phyloP scores from a whole-genome alignment of 2,797 vertebrate genomes.

The Balearica regulorum region DNA sequence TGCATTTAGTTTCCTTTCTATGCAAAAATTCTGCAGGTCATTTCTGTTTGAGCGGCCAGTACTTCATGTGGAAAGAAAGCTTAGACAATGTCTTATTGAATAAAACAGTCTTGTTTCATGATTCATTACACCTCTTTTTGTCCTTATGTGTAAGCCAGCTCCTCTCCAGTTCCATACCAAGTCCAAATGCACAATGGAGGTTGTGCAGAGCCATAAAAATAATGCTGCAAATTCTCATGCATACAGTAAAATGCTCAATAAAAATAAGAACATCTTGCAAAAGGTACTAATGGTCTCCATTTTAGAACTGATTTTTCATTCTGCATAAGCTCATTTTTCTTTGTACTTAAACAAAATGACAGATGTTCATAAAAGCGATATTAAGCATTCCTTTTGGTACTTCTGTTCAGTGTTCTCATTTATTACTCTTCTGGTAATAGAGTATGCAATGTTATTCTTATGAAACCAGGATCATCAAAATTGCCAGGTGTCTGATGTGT shows the following conservation, averaged over 20 bases:
- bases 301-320: constrained; percentile 33
- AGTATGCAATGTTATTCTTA: constrained; percentile 35
- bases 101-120: constrained; percentile 60
- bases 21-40: constrained; percentile 61
- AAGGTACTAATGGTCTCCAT: constrained; percentile 8
- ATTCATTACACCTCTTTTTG: constrained; percentile 61
- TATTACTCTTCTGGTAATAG: constrained; percentile 40
- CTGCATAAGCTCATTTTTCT: neutral
- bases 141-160: constrained; percentile 10
- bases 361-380: constrained; percentile 25
- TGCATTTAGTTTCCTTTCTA: neutral
- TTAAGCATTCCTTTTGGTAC: constrained; percentile 43
- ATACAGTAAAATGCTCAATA: constrained; percentile 13
- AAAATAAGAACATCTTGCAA: constrained; percentile 49
- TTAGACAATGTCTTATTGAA: constrained; percentile 49
- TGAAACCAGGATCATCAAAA: constrained; percentile 42
- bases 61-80: constrained; percentile 59
- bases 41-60: constrained; percentile 46
- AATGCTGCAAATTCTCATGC: constrained; percentile 2
- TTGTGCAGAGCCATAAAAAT: constrained; percentile 1
- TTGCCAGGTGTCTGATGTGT: constrained; percentile 50
- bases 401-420: constrained; percentile 29
- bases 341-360: constrained; percentile 57
- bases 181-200: neutral
- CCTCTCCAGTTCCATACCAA: constrained; percentile 12